Base-by-base conservation (phyloP, 2,797 vertebrate species). In the Syngnathus rostellatus region DNA sequence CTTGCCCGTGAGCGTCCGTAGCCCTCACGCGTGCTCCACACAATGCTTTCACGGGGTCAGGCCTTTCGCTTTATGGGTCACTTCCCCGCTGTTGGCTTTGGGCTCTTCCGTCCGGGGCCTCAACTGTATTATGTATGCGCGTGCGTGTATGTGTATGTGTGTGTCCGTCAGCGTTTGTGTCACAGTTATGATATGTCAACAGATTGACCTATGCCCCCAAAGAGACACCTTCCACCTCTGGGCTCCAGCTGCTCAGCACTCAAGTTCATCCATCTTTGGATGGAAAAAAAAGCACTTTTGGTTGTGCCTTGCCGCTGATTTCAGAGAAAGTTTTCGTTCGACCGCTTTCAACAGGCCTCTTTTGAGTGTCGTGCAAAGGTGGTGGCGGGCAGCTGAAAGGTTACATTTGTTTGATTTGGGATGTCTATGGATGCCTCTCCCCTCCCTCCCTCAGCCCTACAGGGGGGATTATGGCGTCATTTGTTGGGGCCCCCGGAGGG, bases 391-490 rank as follows among this genome's bases (percentile, higher is more conserved):
- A 25, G 74, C 79, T 71, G 76, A 79, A 64, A 81, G 77, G 82
- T 84, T 84, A 83, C 79, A 72, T 89, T 88, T 83, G 83, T 88
- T 89, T 87, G 74, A 87, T 86, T 87, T 88, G 78, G 81, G 82
- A 85, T 76, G 80, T 74, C 79, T 79, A 77, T 65, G 72, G 68
- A 66, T 65, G 72, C 71, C 43, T 62, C 74, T 62, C 74, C 77
- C 80, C 82, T 57, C 64, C 77, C 71, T 10, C 82, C 81, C 75
- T 80, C 72, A 73, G 80, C 68, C 79, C 70, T 82, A 72, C 43
- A 64, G 78, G 68, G 39, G 86, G 89, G 88, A 91, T 90, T 90
- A 91, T 89, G 82, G 80, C 88, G 87, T 92, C 89, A 90, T 78
- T 61, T 81, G 82, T 61, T 81, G 82, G 83, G 88, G 81, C 87